Evolutionary conservation across 1,140 invertebrate genomes (phyloP).

Genomic region (Cydia amplana): DNA sequence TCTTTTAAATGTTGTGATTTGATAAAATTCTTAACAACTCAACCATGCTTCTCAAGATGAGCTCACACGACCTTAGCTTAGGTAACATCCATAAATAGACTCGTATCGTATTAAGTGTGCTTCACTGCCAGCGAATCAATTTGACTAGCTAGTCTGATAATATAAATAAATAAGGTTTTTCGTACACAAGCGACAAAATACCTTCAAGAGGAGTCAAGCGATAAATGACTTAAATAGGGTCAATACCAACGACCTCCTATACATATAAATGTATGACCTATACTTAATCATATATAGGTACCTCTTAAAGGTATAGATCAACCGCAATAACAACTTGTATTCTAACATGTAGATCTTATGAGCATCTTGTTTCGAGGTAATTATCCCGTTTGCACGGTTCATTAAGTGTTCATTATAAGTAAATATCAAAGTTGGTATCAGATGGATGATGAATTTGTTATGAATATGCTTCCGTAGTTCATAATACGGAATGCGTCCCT

Average conservation of each 20-base stretch:
- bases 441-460: background rate
- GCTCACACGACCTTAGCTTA: constrained; percentile 27
- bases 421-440: background rate
- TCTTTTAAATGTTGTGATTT: constrained; percentile 10
- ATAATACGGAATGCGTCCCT: background rate
- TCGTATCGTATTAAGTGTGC: constrained; percentile 6
- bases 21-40: constrained; percentile 12
- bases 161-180: background rate
- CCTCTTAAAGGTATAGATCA: background rate
- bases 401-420: background rate
- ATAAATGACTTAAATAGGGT: background rate
- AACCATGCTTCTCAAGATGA: constrained; percentile 5
- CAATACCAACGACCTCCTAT: background rate
- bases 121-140: background rate
- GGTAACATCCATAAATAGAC: constrained; percentile 33
- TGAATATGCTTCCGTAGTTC: no score
- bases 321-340: background rate
- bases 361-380: no score
- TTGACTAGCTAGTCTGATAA: constrained; percentile 14
- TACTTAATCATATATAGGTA: background rate
- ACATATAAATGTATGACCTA: background rate
- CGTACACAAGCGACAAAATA: background rate
- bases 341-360: background rate
- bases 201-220: background rate
- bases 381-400: no score